Base-by-base conservation (phyloP, 2,113 vertebrate genomes). In the Scomber colias region DNA sequence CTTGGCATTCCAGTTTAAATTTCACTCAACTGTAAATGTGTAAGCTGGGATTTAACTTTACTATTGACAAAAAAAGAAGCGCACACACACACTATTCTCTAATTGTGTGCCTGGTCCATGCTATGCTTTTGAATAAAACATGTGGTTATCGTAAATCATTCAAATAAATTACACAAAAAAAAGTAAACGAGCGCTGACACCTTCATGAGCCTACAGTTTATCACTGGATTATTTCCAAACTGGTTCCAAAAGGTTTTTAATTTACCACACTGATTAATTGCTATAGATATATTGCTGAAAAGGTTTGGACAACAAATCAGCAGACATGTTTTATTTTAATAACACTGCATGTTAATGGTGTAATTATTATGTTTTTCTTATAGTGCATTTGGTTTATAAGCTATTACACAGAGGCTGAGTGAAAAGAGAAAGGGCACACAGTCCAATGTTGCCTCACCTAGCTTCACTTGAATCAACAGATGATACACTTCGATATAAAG, bases 1-100 rank as follows among this genome's bases (percentile, higher is more conserved):
- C 77, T 74, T 75, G 46, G 35, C 73, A 79, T 77, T 81, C 35
- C 57, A 79, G 15, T 65, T 71, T 78, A 57, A 12, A 74, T 77
- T 78, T 70, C 68, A 77, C 53, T 75, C 50, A 79, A 67, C 59
- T 82, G 73, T 60, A 19, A 71, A 85, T 27, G 17, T 21, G 62
- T 81, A 64, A 67, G 71, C 63, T 54, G 75, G 65, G 70, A 59
- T 68, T 89, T 19, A 71, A 24, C 27, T 73, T 73, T 30, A 54
- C 59, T 66, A 30, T 14, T 57, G 16, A 61, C 60, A 75, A 53
- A 5, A 19, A 79, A 63, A 68, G 40, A 65, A 71, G 14, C 2
- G 14, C 2, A 49, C 17, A 19, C 46, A 10, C 54, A 71, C 2
- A 11, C 61, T 71, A 24, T 60, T 1, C 31, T 68, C 6, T 19